Percentiles rank a stretch among this genome's conserved stretches.
phyloP scores from a whole-genome alignment of 2,113 vertebrate genomes.

The Sebastes fasciatus region DNA sequence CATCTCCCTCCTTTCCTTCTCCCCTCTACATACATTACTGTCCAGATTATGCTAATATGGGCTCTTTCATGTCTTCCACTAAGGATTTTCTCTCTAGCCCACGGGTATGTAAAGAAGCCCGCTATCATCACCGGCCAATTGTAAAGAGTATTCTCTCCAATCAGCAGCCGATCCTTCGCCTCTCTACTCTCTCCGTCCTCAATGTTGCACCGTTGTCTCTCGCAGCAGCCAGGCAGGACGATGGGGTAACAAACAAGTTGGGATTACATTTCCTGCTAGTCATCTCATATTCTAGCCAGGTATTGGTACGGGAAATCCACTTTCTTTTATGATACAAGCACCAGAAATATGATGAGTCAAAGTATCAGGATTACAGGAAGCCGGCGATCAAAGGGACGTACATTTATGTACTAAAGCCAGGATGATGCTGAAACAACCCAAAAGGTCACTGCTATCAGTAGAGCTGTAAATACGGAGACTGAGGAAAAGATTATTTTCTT shows the following conservation, averaged over 20 bases:
- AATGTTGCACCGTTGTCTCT: conserved; percentile 44
- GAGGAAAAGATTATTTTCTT: conserved; percentile 1
- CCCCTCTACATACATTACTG: conserved; percentile 55
- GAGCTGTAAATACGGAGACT: conserved; percentile 10
- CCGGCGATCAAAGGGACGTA: conserved; percentile 31
- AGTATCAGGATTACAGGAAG: conserved; percentile 41
- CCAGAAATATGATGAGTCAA: conserved; percentile 32
- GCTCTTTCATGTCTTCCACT: conserved; percentile 69
- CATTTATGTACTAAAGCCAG: conserved; percentile 27
- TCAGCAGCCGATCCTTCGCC: conserved; percentile 46
- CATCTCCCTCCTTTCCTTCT: conserved; percentile 25
- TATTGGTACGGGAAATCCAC: conserved; percentile 20
- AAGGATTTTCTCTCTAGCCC: conserved; percentile 65
- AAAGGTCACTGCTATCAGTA: conserved; percentile 24
- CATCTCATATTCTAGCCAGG: conserved; percentile 12
- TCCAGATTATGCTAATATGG: conserved; percentile 73
- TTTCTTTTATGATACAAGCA: conserved; percentile 28
- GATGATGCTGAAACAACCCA: conserved; percentile 20
- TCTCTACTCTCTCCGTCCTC: conserved; percentile 28
- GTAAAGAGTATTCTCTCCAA: conserved; percentile 40
- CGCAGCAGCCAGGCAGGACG: conserved; percentile 16
- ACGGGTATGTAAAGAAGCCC: conserved; percentile 59
- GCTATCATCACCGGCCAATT: conserved; percentile 60
- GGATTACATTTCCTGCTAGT: conserved; percentile 25
- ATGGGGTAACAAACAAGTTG: not conserved